Conservation (phyloP, 2,113 vertebrate genomes). For the Nanger granti region DNA sequence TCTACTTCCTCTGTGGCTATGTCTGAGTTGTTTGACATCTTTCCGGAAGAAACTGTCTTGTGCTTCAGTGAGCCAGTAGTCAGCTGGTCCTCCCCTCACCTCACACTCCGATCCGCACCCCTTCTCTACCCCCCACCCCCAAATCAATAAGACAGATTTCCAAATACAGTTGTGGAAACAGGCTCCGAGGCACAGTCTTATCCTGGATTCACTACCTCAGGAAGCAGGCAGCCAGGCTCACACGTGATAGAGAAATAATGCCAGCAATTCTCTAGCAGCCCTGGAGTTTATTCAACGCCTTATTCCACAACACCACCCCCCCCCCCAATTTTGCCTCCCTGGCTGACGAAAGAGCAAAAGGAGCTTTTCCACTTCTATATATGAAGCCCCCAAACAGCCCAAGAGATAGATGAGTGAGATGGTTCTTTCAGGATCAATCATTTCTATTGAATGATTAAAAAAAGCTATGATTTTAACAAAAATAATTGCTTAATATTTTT, state of each 20-base stretch:
- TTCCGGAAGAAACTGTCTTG: conserved; percentile 81
- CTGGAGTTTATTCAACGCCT: conserved; percentile 75
- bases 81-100: conserved; percentile 74
- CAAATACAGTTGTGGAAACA: conserved; percentile 80
- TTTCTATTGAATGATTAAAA: conserved; percentile 44
- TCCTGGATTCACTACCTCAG: conserved; percentile 74
- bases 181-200: conserved; percentile 76
- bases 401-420: neutral
- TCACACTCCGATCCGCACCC: conserved; percentile 75
- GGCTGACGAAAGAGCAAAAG: conserved; percentile 60
- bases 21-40: conserved; percentile 82
- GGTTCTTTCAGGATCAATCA: conserved; percentile 31
- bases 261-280: conserved; percentile 76
- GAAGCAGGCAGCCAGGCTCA: conserved; percentile 77
- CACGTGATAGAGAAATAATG: conserved; percentile 76
- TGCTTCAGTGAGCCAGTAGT: conserved; percentile 76
- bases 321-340: neutral
- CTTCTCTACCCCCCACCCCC: conserved; percentile 45
- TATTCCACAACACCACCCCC: conserved; percentile 23
- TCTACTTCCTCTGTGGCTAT: conserved; percentile 80
- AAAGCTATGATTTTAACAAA: conserved; percentile 64
- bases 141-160: conserved; percentile 83
- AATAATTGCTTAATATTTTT: conserved; percentile 65
- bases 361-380: neutral
- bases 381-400: neutral